Evolutionary conservation across 2,113 vertebrate genomes (phyloP), one percentile per base, ranked within the genome.

Genomic region (Uropsilus gracilis): DNA sequence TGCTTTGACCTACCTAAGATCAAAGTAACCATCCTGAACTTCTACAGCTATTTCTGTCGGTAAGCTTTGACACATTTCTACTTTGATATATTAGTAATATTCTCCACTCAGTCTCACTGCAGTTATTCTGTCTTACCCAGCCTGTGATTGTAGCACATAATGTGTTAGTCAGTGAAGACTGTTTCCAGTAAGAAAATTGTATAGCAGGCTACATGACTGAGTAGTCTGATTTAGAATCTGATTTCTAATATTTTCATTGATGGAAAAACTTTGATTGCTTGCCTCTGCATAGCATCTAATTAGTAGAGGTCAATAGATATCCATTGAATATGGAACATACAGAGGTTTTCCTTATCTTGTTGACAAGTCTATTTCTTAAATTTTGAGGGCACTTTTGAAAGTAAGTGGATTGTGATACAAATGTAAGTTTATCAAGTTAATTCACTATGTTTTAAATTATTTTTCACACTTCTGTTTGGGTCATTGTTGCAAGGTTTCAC

Each of bases 131-230:
- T 89, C 30, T 91, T 4, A 48, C 28, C 50, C 30, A 42, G 39
- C 17, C 57, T 75, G 26, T 83, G 57, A 75, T 18, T 37, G 1
- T 68, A 84, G 28, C 32, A 77, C 48, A 26, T 4, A 85, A 37
- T 59, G 9, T 53, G 9, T 53, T 73, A 53, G 48, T 72, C 55
- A 72, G 34, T 69, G n/a, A 37, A 75, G 22, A 57, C 88, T 57
- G 48, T 89, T 94, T 91, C 66, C 59, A 89, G 34, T 37, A 61
- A 89, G 20, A 46, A 89, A 86, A 81, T 89, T 63, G 3, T 68
- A 6, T 86, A 28, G 61, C 4, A 53, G 34, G 73, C 75, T 85
- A 34, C n/a, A 32, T 44, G 39, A 91, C 32, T 59, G 42, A 66
- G 11, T 66, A 50, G 88, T 89, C 34, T 86, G 66, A 53, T 53